Conservation (phyloP, 2,888 invertebrate species). For the Imbricaverruca yamaguchii region DNA sequence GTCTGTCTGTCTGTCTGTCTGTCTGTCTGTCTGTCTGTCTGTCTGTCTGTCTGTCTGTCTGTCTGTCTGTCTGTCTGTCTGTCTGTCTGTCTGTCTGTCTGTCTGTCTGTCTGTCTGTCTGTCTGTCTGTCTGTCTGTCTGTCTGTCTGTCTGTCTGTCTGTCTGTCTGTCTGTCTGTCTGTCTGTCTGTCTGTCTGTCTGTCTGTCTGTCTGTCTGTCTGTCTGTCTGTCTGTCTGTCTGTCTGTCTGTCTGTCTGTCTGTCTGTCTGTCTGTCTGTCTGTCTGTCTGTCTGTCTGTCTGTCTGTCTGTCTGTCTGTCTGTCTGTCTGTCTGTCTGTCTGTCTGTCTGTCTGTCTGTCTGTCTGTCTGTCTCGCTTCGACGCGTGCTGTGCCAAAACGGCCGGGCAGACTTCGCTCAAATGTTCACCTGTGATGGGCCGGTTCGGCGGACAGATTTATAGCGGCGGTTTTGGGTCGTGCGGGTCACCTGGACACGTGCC, state of each 20-base stretch:
- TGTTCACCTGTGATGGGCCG: too few relatives aligned
- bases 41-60: too few relatives aligned
- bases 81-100: too few relatives aligned
- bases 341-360: slow-evolving; percentile 11
- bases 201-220: not conserved
- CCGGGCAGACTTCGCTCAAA: too few relatives aligned
- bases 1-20: too few relatives aligned
- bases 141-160: not conserved
- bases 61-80: too few relatives aligned
- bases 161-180: not conserved
- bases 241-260: not conserved
- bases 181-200: not conserved
- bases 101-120: too few relatives aligned
- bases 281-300: not conserved
- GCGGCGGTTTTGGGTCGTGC: too few relatives aligned
- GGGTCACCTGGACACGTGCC: too few relatives aligned
- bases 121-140: not conserved
- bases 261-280: not conserved
- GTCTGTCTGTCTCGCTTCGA: not conserved
- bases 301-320: slow-evolving; percentile 16
- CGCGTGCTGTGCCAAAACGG: too few relatives aligned
- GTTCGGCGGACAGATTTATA: too few relatives aligned
- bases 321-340: slow-evolving; percentile 16
- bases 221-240: not conserved
- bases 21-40: too few relatives aligned